Evolutionary conservation across 2,888 invertebrate genomes (phyloP).

Genomic region (Ernsta delagoae): DNA sequence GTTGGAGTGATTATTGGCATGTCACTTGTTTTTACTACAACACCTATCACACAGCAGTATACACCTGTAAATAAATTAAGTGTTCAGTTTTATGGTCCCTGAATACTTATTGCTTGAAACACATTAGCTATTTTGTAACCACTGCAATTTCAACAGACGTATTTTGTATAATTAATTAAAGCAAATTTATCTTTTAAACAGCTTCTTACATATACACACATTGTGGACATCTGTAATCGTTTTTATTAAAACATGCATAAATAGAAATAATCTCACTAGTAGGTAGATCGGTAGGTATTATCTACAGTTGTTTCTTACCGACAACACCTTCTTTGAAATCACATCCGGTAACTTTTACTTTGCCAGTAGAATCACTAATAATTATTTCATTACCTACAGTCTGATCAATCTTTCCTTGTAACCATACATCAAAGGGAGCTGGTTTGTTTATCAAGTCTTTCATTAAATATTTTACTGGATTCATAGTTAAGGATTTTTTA

Average conservation of each 20-base stretch:
- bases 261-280: no score
- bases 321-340: constrained; percentile 70
- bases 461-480: constrained; percentile 68
- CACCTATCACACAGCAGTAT: constrained; percentile 77
- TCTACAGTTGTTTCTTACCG: constrained; percentile 54
- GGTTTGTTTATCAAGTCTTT: constrained; percentile 64
- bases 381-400: constrained; percentile 73
- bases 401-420: constrained; percentile 79
- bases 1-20: constrained; percentile 72
- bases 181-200: no score
- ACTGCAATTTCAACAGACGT: no score
- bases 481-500: constrained; percentile 34
- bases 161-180: no score
- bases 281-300: no score
- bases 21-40: constrained; percentile 67
- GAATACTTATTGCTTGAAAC: no score
- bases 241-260: no score
- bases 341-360: constrained; percentile 72
- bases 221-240: no score
- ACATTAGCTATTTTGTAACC: no score
- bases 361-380: constrained; percentile 68
- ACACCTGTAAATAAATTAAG: constrained; percentile 55
- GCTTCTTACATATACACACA: no score
- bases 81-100: no score
- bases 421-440: constrained; percentile 71